A percentile compares a stretch with the other conserved stretches of the same genome.
Conservation (phyloP, 23 tunicate genomes). For the Trididemnum nubilum region DNA sequence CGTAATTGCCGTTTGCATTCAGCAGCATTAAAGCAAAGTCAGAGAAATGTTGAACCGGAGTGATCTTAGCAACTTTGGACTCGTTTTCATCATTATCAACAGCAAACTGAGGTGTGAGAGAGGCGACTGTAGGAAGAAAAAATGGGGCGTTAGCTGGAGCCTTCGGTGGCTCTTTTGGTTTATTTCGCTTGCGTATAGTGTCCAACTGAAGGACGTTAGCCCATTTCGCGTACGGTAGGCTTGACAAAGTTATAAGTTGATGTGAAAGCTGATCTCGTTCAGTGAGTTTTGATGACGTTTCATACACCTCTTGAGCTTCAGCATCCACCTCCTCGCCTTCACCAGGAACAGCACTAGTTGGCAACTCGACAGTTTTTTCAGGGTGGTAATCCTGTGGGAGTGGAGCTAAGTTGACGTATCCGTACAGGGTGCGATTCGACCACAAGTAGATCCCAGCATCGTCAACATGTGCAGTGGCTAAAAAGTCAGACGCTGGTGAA, state of each 20-base stretch:
- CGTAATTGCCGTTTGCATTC: neutral
- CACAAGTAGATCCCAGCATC: conserved; percentile 83
- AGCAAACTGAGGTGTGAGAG: conserved; percentile 20
- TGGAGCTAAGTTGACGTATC: conserved; percentile 48
- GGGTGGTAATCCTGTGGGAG: conserved; percentile 62
- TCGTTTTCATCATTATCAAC: conserved; percentile 28
- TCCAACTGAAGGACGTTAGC: conserved; percentile 69
- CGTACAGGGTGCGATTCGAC: conserved; percentile 72
- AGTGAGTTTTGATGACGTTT: neutral
- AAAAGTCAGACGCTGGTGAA: conserved; percentile 74
- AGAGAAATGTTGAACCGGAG: conserved; percentile 24
- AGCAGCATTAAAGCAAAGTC: conserved; percentile 32
- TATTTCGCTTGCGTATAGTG: conserved; percentile 67
- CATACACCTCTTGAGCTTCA: conserved; percentile 24
- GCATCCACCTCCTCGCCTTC: conserved; percentile 33
- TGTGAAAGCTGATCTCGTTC: conserved; percentile 29
- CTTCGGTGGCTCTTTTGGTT: conserved; percentile 87
- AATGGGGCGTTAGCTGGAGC: conserved; percentile 85
- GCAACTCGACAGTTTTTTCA: conserved; percentile 24
- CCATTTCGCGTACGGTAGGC: conserved; percentile 82
- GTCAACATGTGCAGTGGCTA: conserved; percentile 95
- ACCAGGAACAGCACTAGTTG: conserved; percentile 12
- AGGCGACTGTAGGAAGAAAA: conserved; percentile 78
- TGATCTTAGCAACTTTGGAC: conserved; percentile 17
- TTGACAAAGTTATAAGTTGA: conserved; percentile 59